These are phyloP conservation scores for Mastacembelus armatus DNA, from an alignment of 2,797 vertebrate genomes.

Conservation along the genomic window DNA sequence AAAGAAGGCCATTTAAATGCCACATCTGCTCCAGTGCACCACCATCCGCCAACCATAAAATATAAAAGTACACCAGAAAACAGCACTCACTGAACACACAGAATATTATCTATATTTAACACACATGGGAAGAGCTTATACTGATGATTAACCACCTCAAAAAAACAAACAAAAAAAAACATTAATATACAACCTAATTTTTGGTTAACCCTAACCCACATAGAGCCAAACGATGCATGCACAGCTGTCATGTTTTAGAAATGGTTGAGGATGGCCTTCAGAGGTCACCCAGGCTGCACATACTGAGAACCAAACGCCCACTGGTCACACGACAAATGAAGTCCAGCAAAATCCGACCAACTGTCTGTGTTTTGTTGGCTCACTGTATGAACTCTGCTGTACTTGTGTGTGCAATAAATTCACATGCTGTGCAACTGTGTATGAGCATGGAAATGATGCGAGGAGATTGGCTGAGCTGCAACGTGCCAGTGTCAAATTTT, in stretches of 20 bases:
- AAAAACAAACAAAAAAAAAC: background rate
- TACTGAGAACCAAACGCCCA: conserved; percentile 45
- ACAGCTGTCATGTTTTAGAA: conserved; percentile 57
- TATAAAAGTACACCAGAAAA: conserved; percentile 25
- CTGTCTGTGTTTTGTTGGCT: conserved; percentile 55
- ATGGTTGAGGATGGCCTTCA: conserved; percentile 51
- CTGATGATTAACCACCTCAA: conserved; percentile 18
- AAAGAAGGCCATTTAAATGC: conserved; percentile 81
- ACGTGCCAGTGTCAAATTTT: too few species aligned
- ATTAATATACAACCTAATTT: conserved; percentile 41
- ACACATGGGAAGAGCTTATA: conserved; percentile 10
- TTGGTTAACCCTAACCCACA: conserved; percentile 26
- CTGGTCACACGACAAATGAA: conserved; percentile 60
- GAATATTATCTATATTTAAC: conserved; percentile 6
- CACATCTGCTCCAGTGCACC: conserved; percentile 72
- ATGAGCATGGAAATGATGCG: conserved; percentile 9
- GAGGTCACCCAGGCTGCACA: conserved; percentile 57
- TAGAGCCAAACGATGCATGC: conserved; percentile 61
- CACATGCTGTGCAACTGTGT: conserved; percentile 6
- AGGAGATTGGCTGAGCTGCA: background rate
- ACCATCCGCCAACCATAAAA: conserved; percentile 44
- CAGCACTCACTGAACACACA: conserved; percentile 20
- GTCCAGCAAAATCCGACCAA: conserved; percentile 58
- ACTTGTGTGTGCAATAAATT: conserved; percentile 24
- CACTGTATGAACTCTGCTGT: conserved; percentile 40